These are phyloP conservation scores for Meteorus cinctellus DNA, from an alignment of 2,888 invertebrate species.

Conservation along the genomic window DNA sequence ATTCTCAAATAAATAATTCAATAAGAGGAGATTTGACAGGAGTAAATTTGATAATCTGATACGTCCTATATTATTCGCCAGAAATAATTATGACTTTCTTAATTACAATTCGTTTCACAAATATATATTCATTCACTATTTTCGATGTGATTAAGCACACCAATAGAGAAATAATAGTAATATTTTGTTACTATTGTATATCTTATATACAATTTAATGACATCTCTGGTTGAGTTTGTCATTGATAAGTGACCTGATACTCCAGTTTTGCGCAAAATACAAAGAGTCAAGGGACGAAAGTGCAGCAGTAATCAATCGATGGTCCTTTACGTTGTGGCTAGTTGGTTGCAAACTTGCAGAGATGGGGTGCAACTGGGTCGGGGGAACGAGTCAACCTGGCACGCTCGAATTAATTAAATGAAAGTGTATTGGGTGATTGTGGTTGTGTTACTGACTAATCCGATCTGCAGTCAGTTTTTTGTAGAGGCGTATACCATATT, in stretches of 20 bases:
- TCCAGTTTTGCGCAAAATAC: neutral
- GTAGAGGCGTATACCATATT: constrained; percentile 2
- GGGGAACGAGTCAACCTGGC: constrained; percentile 34
- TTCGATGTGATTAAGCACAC: no score
- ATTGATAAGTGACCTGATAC: neutral
- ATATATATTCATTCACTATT: no score
- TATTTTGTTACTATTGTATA: no score
- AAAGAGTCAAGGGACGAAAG: neutral
- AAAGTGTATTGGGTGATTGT: constrained; percentile 27
- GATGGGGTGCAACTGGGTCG: neutral
- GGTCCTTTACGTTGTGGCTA: neutral
- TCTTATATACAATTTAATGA: no score
- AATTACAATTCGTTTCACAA: no score
- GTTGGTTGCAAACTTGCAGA: neutral
- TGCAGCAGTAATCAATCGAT: constrained; percentile 8
- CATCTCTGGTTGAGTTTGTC: neutral
- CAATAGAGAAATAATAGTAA: no score
- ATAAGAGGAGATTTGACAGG: neutral
- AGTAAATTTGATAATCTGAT: neutral
- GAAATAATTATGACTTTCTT: neutral
- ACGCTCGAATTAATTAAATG: constrained; percentile 45
- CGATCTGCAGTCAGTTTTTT: constrained; percentile 21
- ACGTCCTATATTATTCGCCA: neutral
- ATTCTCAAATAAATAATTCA: neutral
- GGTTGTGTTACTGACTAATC: constrained; percentile 7